These are phyloP conservation scores for Dendroctonus ponderosae DNA, from an alignment of 1,140 invertebrate species.

Conservation along the genomic window DNA sequence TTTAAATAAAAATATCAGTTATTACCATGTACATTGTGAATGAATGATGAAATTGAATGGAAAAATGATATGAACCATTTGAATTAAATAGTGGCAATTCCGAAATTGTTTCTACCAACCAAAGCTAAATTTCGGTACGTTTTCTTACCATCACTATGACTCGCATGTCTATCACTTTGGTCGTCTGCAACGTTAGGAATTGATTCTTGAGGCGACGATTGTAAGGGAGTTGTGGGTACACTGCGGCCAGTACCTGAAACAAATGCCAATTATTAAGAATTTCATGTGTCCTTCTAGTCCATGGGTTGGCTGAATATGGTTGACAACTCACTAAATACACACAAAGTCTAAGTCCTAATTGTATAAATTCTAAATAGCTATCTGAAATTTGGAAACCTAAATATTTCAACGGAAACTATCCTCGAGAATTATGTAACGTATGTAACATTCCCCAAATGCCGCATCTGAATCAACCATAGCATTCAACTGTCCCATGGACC, in stretches of 20 bases:
- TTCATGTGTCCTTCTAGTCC: conserved; percentile 21
- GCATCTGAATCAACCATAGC: too few relatives aligned
- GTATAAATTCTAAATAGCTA: too few relatives aligned
- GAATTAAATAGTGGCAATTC: too few relatives aligned
- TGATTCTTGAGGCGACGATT: conserved; percentile 63
- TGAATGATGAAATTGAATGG: too few relatives aligned
- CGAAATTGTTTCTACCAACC: too few relatives aligned
- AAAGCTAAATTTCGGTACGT: too few relatives aligned
- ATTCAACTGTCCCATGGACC: conserved; percentile 12
- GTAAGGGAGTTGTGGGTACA: conserved; percentile 70
- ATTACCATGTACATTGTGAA: too few relatives aligned
- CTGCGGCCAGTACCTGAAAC: conserved; percentile 60
- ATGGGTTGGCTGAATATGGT: conserved; percentile 5
- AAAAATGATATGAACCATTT: too few relatives aligned
- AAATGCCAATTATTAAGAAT: conserved; percentile 38
- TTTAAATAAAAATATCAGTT: neutral
- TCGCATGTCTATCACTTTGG: conserved; percentile 34
- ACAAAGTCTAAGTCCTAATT: neutral
- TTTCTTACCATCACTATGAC: conserved; percentile 49
- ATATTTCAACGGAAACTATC: neutral
- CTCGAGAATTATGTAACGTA: neutral
- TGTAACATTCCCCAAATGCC: neutral
- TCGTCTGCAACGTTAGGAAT: conserved; percentile 44
- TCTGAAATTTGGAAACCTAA: neutral
- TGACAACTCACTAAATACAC: neutral